These are phyloP conservation scores for Perizoma affinitatum DNA, from an alignment of 2,888 invertebrate species.

Conservation along the genomic window DNA sequence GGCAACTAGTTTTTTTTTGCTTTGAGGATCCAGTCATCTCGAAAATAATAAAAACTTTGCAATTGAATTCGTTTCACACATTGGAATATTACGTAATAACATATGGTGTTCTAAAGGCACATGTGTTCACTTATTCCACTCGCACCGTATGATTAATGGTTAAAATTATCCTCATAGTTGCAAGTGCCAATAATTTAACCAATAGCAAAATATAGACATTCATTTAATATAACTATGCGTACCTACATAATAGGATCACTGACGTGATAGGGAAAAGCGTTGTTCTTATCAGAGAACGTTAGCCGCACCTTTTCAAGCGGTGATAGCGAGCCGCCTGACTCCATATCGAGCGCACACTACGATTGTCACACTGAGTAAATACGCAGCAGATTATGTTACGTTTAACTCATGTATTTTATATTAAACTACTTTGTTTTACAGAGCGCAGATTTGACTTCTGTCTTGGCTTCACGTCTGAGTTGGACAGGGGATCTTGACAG, in stretches of 20 bases:
- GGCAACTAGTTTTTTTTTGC: background rate
- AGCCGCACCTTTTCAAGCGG: slow-evolving; percentile 79
- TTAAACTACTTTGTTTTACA: slow-evolving; percentile 59
- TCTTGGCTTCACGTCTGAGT: slow-evolving; percentile 78
- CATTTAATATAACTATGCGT: slow-evolving; percentile 51
- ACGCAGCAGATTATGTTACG: slow-evolving; percentile 43
- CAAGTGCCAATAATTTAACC: slow-evolving; percentile 38
- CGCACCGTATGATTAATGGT: slow-evolving; percentile 42
- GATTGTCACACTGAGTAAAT: slow-evolving; percentile 68
- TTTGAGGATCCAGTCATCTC: background rate
- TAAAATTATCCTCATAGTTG: slow-evolving; percentile 56
- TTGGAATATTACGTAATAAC: slow-evolving; percentile 68
- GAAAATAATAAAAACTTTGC: slow-evolving; percentile 28
- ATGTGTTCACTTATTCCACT: slow-evolving; percentile 62
- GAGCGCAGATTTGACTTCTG: slow-evolving; percentile 36
- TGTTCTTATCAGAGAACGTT: slow-evolving; percentile 78
- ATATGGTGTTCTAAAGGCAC: slow-evolving; percentile 71
- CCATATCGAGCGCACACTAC: slow-evolving; percentile 63
- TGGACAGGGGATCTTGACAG: slow-evolving; percentile 85
- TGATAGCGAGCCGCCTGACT: slow-evolving; percentile 72
- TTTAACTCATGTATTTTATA: slow-evolving; percentile 42
- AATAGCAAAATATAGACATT: slow-evolving; percentile 53
- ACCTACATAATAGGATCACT: slow-evolving; percentile 52
- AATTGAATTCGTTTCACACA: too few species aligned
- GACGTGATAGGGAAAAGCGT: slow-evolving; percentile 77